A percentile compares a stretch with the other conserved stretches of the same genome.
Evolutionary conservation across 2,797 vertebrate genomes (phyloP).

Genomic region (Oreochromis grahami): DNA sequence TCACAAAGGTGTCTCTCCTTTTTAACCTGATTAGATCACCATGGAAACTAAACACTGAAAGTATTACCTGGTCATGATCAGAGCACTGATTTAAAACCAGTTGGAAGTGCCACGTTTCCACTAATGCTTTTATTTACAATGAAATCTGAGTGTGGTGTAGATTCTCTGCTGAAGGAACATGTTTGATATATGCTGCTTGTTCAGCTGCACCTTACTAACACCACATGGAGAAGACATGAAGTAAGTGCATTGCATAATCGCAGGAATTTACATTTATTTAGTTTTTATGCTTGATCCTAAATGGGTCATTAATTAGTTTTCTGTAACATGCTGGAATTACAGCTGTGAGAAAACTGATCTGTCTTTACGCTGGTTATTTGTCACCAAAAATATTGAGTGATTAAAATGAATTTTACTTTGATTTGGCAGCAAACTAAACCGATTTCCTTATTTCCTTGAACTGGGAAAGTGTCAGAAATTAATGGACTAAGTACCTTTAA

Average conservation of each 20-base stretch:
- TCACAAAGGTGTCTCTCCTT: neutral
- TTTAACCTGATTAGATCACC: neutral
- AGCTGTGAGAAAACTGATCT: neutral
- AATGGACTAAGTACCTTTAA: neutral
- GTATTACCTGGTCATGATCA: neutral
- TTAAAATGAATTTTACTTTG: neutral
- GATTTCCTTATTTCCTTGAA: neutral
- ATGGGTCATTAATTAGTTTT: accelerated
- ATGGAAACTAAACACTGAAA: neutral
- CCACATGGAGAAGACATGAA: neutral
- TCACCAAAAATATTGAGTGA: neutral
- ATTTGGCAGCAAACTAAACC: neutral
- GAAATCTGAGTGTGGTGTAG: neutral
- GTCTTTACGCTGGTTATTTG: neutral
- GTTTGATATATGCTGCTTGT: neutral
- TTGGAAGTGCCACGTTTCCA: neutral
- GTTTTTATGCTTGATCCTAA: accelerated
- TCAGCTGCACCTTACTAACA: neutral
- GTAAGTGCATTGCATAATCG: neutral
- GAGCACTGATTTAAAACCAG: neutral
- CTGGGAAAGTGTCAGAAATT: neutral
- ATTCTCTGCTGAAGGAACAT: accelerated
- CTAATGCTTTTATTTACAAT: neutral
- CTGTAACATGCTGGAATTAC: neutral
- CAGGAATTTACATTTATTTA: neutral